Evolutionary conservation across 2,888 invertebrate genomes (phyloP), one percentile per base, ranked within the genome.

Genomic region (Acanthoscelides obtectus): DNA sequence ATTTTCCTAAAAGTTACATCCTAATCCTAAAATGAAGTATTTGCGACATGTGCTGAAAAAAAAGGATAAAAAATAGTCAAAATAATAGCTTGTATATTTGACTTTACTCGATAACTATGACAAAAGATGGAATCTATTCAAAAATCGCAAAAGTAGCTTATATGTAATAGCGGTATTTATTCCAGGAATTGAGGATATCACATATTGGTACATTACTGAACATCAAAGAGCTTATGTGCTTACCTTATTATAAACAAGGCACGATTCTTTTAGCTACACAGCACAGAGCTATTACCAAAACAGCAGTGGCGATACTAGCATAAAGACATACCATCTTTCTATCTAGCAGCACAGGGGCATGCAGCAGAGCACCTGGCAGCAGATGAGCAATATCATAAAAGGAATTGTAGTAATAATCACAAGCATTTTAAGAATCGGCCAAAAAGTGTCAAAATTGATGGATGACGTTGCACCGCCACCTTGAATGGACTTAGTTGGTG

Each of bases 271-370:
- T 77, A 8, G 76, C 68, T n/a, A 73, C 75, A 71, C 80, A 80
- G 72, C 79, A 79, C 25, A 79, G 65, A 2, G 75, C 76, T 22
- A 76, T 75, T 63, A 80, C 78, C 21, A 79, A 20, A 68, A 79
- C 71, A 27, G 80, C 79, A 19, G 79, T 78, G 5, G 75, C 78
- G 12, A 80, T 69, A 72, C 78, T 78, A 22, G 72, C 73, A 72
- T 77, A 77, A 12, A 77, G 19, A 22, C 75, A 76, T 71, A 76
- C 70, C 75, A 75, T 76, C 68, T 69, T 75, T 20, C 21, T 68
- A 67, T 67, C 69, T n/a, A 71, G 65, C 20, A 19, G 64, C 72
- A 71, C 20, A 71, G 20, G 66, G 66, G 21, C 20, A 65, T 64
- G 27, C 22, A 67, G 45, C 71, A 72, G 73, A 45, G 45, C 45